Evolutionary conservation across 2,888 invertebrate genomes (phyloP), one percentile per base, ranked within the genome.

Genomic region (Cerastoderma edule): DNA sequence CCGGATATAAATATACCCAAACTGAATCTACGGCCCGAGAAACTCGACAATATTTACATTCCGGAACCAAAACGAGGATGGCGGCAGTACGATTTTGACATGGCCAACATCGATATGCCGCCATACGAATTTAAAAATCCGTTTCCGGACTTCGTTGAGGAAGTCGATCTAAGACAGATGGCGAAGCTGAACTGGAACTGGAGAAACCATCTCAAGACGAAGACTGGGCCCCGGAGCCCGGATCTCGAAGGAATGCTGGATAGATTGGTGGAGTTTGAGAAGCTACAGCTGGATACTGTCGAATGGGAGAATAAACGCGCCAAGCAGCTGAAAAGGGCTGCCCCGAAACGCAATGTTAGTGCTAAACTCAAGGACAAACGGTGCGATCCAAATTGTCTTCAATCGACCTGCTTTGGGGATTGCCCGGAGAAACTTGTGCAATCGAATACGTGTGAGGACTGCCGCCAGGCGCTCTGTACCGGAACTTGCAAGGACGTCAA

Each of bases 51-150:
- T 46, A 74, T 89, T 56, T 84, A 89, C 69, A 80, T 86, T n/a
- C 89, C 89, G 0, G 87, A 85, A 54, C 83, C 86, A 32, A 83
- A 84, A 50, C 80, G 85, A 30, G 89, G 90, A 67, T 84, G 87
- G 82, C 76, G 86, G 8, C 83, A 87, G 44, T 90, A 88, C 67
- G 90, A 91, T 69, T 90, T 90, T 75, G 89, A 89, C 75, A 88
- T 88, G 53, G 80, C 84, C 28, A 88, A 87, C 28, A 76, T 85
- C 22, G 88, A 88, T 22, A 32, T 83, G 39, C 89, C 89, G 0
- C 78, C 83, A 1, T 90, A 88, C 75, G 83, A 85, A 67, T 91
- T 90, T 64, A 67, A 78, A 33, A 73, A 75, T 44, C 86, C 89
- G 1, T 64, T 91, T 24, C 89, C 90, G 1, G 83, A 83, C 1